A percentile compares a stretch with the other conserved stretches of the same genome.
These are phyloP conservation scores for Kradibia gibbosae DNA, from an alignment of 1,140 invertebrate species.

Conservation along the genomic window DNA sequence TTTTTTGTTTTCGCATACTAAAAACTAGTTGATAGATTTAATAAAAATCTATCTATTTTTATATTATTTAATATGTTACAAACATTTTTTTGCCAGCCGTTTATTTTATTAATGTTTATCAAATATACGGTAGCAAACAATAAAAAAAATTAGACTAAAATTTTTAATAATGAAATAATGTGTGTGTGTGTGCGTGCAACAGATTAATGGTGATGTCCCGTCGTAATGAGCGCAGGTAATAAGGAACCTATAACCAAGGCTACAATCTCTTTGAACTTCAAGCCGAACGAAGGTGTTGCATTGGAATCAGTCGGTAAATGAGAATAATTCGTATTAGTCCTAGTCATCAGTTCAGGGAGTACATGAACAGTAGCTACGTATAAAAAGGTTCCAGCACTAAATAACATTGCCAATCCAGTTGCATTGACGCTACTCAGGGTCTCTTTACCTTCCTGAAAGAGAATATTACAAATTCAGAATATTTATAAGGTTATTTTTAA, in stretches of 20 bases:
- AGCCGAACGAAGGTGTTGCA: slow-evolving; percentile 73
- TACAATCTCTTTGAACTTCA: slow-evolving; percentile 85
- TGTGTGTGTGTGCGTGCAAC: too few relatives aligned
- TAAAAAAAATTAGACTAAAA: too few relatives aligned
- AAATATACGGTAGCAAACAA: too few relatives aligned
- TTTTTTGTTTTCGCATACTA: not conserved
- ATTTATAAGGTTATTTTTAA: slow-evolving; percentile 53
- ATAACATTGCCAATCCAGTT: slow-evolving; percentile 97
- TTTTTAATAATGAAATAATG: too few relatives aligned
- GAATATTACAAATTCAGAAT: not conserved
- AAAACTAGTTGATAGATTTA: slow-evolving; percentile 1
- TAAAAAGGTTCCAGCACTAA: slow-evolving; percentile 98
- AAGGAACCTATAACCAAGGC: slow-evolving; percentile 88
- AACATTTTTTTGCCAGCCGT: not conserved
- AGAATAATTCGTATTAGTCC: slow-evolving; percentile 70
- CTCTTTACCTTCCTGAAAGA: slow-evolving; percentile 77
- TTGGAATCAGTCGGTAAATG: slow-evolving; percentile 72
- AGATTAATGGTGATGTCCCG: slow-evolving; percentile 91
- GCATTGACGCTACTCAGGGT: slow-evolving; percentile 88
- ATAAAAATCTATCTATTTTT: slow-evolving; percentile 19
- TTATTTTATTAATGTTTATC: slow-evolving; percentile 3
- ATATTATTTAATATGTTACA: slow-evolving; percentile 14
- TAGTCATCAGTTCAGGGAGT: slow-evolving; percentile 89
- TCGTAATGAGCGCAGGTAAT: slow-evolving; percentile 88
- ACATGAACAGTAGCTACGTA: slow-evolving; percentile 99